These are phyloP conservation scores for Lottia scabra DNA, from an alignment of 2,888 invertebrate genomes.

Conservation along the genomic window DNA sequence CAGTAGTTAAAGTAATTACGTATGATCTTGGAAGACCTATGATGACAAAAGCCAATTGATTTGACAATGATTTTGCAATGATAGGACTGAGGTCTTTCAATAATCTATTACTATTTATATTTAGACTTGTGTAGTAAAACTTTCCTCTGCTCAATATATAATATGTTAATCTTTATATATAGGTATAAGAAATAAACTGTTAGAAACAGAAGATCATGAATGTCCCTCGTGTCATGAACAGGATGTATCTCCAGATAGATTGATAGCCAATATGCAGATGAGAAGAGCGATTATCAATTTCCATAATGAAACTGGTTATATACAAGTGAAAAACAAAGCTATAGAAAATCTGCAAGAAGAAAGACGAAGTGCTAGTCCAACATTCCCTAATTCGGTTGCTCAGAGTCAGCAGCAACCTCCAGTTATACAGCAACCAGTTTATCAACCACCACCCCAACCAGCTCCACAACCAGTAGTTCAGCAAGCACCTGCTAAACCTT, in stretches of 20 bases:
- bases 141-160: too few species aligned
- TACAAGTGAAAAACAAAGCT: constrained; percentile 61
- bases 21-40: too few species aligned
- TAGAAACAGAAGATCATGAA: constrained; percentile 94
- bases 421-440: background rate
- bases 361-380: constrained; percentile 14
- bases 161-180: constrained; percentile 16
- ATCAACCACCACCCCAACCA: background rate
- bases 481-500: too few species aligned
- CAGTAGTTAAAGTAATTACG: too few species aligned
- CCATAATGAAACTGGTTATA: constrained; percentile 91
- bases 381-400: background rate
- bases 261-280: constrained; percentile 90
- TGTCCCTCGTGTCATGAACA: constrained; percentile 95
- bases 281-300: constrained; percentile 90
- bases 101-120: too few species aligned
- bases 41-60: too few species aligned
- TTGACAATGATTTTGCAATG: too few species aligned
- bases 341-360: constrained; percentile 13
- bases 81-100: too few species aligned
- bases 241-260: constrained; percentile 90
- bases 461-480: too few species aligned
- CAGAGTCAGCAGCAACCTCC: constrained; percentile 12
- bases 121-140: too few species aligned
- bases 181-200: constrained; percentile 88